These are phyloP conservation scores for Apodemus agrarius DNA, from an alignment of 2,797 vertebrate genomes.

Conservation along the genomic window DNA sequence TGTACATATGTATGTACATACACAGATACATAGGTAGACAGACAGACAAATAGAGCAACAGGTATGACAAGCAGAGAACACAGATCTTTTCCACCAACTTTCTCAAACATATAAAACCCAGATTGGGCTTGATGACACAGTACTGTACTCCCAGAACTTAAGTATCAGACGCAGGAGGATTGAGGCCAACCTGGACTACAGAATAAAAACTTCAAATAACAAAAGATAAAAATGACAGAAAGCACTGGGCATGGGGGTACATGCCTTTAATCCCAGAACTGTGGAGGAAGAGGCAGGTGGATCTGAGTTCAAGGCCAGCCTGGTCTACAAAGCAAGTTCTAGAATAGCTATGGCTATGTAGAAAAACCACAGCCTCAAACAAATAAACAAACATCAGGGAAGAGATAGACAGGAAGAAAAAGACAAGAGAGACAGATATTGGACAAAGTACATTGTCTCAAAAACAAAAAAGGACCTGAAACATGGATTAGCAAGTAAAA, in stretches of 20 bases:
- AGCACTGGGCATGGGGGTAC: background rate
- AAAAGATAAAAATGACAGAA: background rate
- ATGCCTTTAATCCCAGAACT: background rate
- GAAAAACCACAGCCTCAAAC: background rate
- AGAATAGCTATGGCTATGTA: no score
- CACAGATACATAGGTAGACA: background rate
- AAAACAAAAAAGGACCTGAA: background rate
- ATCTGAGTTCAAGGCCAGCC: background rate
- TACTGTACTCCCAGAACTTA: background rate
- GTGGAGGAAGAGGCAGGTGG: background rate
- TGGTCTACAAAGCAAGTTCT: background rate
- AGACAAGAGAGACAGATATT: background rate
- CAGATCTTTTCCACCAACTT: background rate
- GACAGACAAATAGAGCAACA: background rate
- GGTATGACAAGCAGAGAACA: background rate
- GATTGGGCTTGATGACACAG: background rate
- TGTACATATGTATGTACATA: background rate
- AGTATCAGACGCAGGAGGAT: background rate
- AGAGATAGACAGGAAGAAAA: background rate
- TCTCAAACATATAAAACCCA: background rate
- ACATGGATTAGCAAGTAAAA: background rate
- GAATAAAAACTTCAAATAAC: background rate
- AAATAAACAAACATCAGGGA: background rate
- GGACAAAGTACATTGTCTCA: background rate
- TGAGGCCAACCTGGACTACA: background rate